Evolutionary conservation across 2,888 invertebrate genomes (phyloP).

Genomic region (Thalpophila matura): DNA sequence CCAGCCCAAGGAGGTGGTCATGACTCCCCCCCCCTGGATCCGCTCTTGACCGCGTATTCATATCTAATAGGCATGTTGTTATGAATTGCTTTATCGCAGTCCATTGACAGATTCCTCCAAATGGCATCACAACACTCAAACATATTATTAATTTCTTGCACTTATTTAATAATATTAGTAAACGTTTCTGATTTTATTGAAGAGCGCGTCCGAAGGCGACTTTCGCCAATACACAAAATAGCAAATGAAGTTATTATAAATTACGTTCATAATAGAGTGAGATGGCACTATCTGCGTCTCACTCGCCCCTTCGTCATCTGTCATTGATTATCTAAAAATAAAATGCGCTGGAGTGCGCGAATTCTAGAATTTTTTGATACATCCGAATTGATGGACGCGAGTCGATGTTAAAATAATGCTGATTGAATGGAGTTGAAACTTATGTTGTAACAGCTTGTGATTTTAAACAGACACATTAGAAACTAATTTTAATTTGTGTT

Average conservation of each 20-base stretch:
- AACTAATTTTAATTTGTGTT: constrained; percentile 24
- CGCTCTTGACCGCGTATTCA: no score
- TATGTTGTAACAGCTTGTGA: constrained; percentile 36
- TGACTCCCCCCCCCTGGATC: no score
- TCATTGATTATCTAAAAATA: constrained; percentile 74
- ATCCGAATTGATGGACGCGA: constrained; percentile 41
- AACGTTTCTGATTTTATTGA: constrained; percentile 7
- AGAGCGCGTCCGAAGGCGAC: constrained; percentile 12
- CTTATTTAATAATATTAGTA: neutral
- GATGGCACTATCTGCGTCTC: constrained; percentile 41
- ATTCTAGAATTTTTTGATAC: constrained; percentile 64
- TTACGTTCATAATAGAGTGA: constrained; percentile 50
- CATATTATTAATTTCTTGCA: neutral
- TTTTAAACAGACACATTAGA: constrained; percentile 38
- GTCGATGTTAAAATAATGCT: constrained; percentile 29
- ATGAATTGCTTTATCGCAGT: no score
- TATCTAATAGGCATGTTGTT: no score
- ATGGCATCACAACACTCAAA: neutral
- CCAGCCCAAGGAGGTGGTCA: no score
- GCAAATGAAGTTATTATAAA: constrained; percentile 62
- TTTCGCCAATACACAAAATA: constrained; percentile 55
- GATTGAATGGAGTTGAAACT: constrained; percentile 26
- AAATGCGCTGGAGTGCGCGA: constrained; percentile 64
- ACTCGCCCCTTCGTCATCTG: constrained; percentile 65
- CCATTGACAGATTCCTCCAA: no score